Base-by-base conservation (phyloP, 1,140 invertebrate genomes). In the Lordiphosa clarofinis region DNA sequence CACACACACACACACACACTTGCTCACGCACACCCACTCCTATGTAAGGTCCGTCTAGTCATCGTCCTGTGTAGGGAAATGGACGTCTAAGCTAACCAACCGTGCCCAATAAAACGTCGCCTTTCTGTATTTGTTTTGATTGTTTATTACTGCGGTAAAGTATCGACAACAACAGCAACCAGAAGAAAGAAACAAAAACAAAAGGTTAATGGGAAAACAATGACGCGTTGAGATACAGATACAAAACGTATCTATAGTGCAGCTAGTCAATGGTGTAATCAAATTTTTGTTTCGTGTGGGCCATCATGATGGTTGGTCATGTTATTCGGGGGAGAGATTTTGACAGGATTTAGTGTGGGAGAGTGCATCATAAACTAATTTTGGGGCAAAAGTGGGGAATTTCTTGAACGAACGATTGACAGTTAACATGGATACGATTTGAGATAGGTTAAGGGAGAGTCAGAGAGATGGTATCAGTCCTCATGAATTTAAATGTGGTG, bases 71-170 rank as follows among this genome's bases (percentile, higher is more conserved):
- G 31, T 44, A 39, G 11, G n/a, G 10, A 15, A 47, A 43, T 56
- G 38, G 63, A 79, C 35, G 66, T 50, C 43, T 46, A 46, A 46
- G 6, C 69, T 73, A 84, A 78, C 79, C 78, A 79, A 84, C 46
- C 73, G 65, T 73, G 73, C 46, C 70, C 73, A 84, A 84, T 84
- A 82, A 78, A 82, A 70, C 56, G 78, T 84, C 69, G 68, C 67
- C 67, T 82, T 82, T 31, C 43, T 84, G 68, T 56, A 68, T 82
- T 76, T 84, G 78, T 84, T 84, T 78, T 84, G 78, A 79, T 86
- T 86, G 78, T 84, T 84, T 84, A 86, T 84, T 84, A 78, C 78
- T 84, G 78, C 78, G 73, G 78, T 67, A 78, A 66, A 69, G 58
- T 43, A 61, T 11, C 28, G 35, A 24, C 4, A 21, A 31, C 46